Evolutionary conservation across 2,888 invertebrate genomes (phyloP).

Genomic region (Pristionchus fissidentatus): DNA sequence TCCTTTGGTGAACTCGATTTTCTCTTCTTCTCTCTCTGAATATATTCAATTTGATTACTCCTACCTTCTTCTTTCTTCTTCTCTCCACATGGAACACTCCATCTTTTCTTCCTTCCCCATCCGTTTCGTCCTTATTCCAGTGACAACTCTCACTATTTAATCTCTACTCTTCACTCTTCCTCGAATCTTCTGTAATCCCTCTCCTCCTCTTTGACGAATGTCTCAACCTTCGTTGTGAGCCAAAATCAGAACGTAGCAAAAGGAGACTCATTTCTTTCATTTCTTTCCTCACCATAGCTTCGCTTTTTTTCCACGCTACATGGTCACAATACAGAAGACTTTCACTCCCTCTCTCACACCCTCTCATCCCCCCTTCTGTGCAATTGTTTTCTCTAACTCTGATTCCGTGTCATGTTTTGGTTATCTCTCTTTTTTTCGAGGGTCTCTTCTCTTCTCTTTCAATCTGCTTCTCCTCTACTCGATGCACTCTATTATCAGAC

Average conservation of each 20-base stretch:
- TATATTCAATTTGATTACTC: slow-evolving; percentile 36
- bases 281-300: background rate
- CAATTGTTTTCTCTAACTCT: background rate
- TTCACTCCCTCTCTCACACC: background rate
- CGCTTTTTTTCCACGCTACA: background rate
- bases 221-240: background rate
- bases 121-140: slow-evolving; percentile 30
- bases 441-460: background rate
- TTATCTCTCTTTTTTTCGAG: background rate
- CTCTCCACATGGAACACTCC: background rate
- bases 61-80: slow-evolving; percentile 19
- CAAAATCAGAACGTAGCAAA: background rate
- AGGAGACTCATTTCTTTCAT: slow-evolving; percentile 1
- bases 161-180: slow-evolving; percentile 42
- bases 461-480: background rate
- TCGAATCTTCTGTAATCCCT: slow-evolving; percentile 28
- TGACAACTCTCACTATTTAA: slow-evolving; percentile 15
- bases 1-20: slow-evolving; percentile 22
- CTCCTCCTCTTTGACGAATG: slow-evolving; percentile 36
- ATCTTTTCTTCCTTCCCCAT: background rate
- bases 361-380: background rate
- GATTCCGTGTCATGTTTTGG: background rate
- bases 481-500: slow-evolving; percentile 34
- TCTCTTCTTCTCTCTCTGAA: slow-evolving; percentile 24
- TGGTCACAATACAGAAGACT: slow-evolving; percentile 25